These are phyloP conservation scores for Microcebus ravelobensis DNA, from an alignment of 2,113 vertebrate genomes.

Conservation along the genomic window DNA sequence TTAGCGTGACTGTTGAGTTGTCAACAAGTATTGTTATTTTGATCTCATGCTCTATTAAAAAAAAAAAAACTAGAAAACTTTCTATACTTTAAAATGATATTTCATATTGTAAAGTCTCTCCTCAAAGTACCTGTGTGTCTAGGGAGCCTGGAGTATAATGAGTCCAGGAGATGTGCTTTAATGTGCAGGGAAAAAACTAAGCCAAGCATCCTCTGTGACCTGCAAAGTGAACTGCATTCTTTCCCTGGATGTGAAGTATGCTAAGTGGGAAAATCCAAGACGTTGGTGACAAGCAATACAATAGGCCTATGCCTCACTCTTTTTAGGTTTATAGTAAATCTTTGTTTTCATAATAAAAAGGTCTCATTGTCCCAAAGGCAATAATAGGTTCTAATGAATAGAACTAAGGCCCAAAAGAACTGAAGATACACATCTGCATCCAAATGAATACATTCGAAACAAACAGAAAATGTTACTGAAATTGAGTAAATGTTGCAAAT, in stretches of 20 bases:
- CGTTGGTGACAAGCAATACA: neutral
- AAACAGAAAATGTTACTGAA: neutral
- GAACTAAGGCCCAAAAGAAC: neutral
- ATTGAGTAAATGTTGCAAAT: neutral
- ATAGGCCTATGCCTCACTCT: neutral
- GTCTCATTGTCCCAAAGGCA: neutral
- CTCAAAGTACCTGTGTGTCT: neutral
- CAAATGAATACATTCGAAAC: neutral
- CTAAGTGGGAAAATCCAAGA: neutral
- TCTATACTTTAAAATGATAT: neutral
- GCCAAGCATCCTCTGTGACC: neutral
- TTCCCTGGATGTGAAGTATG: neutral
- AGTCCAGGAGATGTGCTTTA: neutral
- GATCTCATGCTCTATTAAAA: neutral
- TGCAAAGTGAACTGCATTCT: neutral
- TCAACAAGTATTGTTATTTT: constrained; percentile 9
- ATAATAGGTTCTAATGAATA: neutral
- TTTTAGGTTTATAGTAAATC: neutral
- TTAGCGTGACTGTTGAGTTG: neutral
- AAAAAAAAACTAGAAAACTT: neutral
- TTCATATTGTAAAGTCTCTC: neutral
- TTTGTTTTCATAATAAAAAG: neutral
- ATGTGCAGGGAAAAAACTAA: neutral
- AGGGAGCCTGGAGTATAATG: neutral
- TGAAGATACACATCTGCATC: neutral